Conservation (phyloP, 1,140 invertebrate genomes). For the Nautilus pompilius region DNA sequence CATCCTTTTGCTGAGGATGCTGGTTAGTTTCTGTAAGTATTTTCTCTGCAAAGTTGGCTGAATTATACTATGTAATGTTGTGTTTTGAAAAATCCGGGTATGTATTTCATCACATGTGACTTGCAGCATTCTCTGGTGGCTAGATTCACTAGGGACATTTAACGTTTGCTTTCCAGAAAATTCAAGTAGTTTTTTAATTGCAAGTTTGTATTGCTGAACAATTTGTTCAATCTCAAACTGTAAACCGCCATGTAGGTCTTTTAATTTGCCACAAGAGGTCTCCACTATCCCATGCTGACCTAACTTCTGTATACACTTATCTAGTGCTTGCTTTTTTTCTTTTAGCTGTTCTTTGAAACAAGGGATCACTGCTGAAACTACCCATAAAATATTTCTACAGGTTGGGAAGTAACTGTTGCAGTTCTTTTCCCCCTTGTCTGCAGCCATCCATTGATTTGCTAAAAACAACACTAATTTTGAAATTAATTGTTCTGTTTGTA, state of each 20-base stretch:
- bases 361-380: conserved; percentile 62
- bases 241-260: conserved; percentile 66
- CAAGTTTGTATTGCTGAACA: conserved; percentile 81
- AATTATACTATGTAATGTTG: not conserved
- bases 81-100: not conserved
- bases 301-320: conserved; percentile 77
- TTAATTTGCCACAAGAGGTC: conserved; percentile 61
- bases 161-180: conserved; percentile 56
- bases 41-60: not conserved
- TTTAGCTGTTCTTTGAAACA: conserved; percentile 62
- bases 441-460: conserved; percentile 61
- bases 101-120: conserved; percentile 48
- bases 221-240: conserved; percentile 80
- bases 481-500: conserved; percentile 73
- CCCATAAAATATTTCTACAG: conserved; percentile 62
- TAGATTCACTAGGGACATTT: conserved; percentile 75
- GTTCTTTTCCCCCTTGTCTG: conserved; percentile 54
- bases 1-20: not conserved
- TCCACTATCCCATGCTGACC: conserved; percentile 82
- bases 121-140: conserved; percentile 83
- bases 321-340: conserved; percentile 68
- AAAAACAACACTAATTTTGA: conserved; percentile 79
- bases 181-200: conserved; percentile 82
- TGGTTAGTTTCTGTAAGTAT: not conserved
- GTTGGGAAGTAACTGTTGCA: conserved; percentile 58